Conservation (phyloP, 2,797 vertebrate genomes). For the Microctenopoma lineatum region DNA sequence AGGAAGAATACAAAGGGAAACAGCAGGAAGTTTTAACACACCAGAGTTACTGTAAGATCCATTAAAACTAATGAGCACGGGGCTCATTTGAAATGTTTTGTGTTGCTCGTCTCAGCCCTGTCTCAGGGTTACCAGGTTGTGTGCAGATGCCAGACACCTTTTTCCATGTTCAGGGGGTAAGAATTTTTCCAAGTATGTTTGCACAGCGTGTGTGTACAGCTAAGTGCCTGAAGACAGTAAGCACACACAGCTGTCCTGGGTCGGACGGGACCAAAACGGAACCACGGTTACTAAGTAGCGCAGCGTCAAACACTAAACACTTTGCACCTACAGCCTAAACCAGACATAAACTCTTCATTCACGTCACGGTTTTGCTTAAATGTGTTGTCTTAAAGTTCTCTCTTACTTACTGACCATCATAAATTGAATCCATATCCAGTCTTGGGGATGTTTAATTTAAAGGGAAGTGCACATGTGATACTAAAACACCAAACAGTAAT, state of each 20-base stretch:
- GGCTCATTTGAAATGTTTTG: background rate
- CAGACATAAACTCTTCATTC: no score
- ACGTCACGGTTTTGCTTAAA: no score
- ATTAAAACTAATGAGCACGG: background rate
- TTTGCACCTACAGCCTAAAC: no score
- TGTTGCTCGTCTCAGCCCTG: constrained; percentile 15
- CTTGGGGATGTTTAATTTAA: no score
- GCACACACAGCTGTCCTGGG: constrained; percentile 65
- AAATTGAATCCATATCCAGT: no score
- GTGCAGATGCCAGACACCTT: constrained; percentile 49
- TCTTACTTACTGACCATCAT: no score
- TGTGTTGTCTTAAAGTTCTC: no score
- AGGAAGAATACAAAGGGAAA: constrained; percentile 2
- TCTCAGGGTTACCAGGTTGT: constrained; percentile 28
- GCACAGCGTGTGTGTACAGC: constrained; percentile 7
- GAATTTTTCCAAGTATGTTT: constrained; percentile 72
- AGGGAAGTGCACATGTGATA: no score
- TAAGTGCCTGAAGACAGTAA: constrained; percentile 55
- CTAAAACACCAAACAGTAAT: no score
- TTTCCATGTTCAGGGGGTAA: constrained; percentile 64
- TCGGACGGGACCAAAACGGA: no score
- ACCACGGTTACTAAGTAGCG: no score
- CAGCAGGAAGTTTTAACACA: background rate
- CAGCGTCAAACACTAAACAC: no score
- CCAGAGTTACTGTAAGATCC: background rate